Conservation (phyloP, 2,113 vertebrate species). For the Amazona vittata region DNA sequence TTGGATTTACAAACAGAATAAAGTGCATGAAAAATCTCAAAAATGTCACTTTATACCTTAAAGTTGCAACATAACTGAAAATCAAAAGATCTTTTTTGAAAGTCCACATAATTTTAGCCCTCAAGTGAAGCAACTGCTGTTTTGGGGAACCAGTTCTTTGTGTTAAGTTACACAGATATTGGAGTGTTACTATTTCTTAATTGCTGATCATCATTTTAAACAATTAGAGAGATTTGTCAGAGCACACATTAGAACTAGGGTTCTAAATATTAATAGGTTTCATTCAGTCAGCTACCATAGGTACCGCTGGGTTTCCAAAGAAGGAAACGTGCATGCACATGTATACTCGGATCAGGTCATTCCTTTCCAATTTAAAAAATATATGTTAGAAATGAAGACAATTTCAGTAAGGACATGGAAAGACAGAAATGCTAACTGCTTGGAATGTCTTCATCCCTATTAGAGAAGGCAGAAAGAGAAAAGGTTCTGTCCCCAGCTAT, state of each 20-base stretch:
- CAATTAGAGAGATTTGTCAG: neutral
- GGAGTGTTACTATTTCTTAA: neutral
- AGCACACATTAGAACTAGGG: neutral
- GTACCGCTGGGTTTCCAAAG: neutral
- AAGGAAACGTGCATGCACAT: neutral
- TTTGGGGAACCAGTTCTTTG: neutral
- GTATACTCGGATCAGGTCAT: neutral
- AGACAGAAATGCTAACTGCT: neutral
- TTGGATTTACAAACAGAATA: slow-evolving; percentile 1
- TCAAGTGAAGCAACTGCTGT: neutral
- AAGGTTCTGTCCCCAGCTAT: neutral
- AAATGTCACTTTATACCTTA: neutral
- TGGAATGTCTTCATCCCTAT: neutral
- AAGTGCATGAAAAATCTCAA: neutral
- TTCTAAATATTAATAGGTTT: neutral
- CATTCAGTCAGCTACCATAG: neutral
- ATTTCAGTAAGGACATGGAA: neutral
- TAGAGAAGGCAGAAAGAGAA: neutral
- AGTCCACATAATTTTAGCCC: neutral
- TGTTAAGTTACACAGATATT: neutral
- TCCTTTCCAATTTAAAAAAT: neutral
- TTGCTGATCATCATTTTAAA: neutral
- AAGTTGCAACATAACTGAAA: neutral
- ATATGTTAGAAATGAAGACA: neutral
- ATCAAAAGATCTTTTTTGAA: neutral